A percentile compares a stretch with the other conserved stretches of the same genome.
phyloP scores from a whole-genome alignment of 2,888 invertebrate species.

The Pseudolycoriella hygida region DNA sequence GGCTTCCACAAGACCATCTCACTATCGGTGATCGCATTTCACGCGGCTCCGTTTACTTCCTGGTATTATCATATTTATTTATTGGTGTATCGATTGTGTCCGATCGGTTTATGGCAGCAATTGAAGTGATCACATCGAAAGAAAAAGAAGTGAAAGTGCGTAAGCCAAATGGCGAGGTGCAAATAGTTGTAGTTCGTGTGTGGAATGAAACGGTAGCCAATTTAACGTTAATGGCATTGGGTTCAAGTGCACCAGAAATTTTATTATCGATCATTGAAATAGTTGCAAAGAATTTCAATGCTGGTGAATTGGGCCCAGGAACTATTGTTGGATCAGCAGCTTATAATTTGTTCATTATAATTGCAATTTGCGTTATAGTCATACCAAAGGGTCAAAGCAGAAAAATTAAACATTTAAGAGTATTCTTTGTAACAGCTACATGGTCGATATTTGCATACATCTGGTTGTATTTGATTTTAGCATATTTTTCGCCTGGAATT shows the following conservation, averaged over 20 bases:
- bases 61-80: constrained; percentile 81
- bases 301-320: constrained; percentile 93
- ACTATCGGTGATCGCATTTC: constrained; percentile 57
- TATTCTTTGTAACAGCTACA: constrained; percentile 93
- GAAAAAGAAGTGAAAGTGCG: constrained; percentile 89
- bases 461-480: constrained; percentile 92
- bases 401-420: constrained; percentile 89
- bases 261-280: constrained; percentile 95
- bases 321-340: constrained; percentile 98
- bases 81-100: constrained; percentile 98
- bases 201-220: constrained; percentile 99
- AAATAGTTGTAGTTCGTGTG: constrained; percentile 80
- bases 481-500: constrained; percentile 66
- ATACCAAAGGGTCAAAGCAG: constrained; percentile 82
- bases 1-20: constrained; percentile 69
- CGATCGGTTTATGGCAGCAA: constrained; percentile 98
- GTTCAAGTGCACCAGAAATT: constrained; percentile 97
- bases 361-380: constrained; percentile 81
- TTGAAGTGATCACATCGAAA: constrained; percentile 96
- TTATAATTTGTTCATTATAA: constrained; percentile 96
- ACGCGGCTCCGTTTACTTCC: constrained; percentile 81
- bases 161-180: constrained; percentile 70
- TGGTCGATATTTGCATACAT: constrained; percentile 98
- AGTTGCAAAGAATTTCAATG: constrained; percentile 84
- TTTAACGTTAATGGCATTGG: constrained; percentile 94